phyloP scores from a whole-genome alignment of 2,888 invertebrate genomes.

The Cerastis rubricosa region DNA sequence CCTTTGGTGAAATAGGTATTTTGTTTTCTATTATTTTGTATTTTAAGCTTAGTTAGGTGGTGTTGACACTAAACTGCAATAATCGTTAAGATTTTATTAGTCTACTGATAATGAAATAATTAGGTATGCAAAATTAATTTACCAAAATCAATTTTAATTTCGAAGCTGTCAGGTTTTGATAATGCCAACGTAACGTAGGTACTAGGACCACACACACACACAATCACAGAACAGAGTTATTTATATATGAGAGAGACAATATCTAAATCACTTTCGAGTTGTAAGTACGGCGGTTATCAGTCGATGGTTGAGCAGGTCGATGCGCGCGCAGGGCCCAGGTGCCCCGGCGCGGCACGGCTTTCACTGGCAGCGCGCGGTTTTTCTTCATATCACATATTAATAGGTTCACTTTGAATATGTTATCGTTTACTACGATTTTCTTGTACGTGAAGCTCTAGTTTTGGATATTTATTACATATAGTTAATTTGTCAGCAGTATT shows the following conservation, averaged over 20 bases:
- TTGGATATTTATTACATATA: constrained; percentile 19
- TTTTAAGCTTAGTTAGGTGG: neutral
- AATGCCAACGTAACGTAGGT: neutral
- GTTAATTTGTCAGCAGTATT: constrained; percentile 21
- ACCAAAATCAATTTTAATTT: constrained; percentile 24
- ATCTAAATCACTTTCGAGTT: constrained; percentile 80
- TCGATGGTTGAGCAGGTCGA: constrained; percentile 67
- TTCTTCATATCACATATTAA: constrained; percentile 62
- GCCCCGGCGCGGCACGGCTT: constrained; percentile 54
- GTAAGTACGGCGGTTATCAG: constrained; percentile 74
- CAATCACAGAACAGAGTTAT: constrained; percentile 35
- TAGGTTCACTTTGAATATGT: constrained; percentile 57
- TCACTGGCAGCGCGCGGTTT: constrained; percentile 64
- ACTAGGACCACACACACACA: constrained; percentile 41
- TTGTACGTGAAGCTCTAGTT: constrained; percentile 36
- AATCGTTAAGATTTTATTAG: constrained; percentile 21
- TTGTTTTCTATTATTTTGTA: neutral
- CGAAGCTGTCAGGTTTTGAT: neutral
- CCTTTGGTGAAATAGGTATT: constrained; percentile 14
- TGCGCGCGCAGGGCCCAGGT: constrained; percentile 61
- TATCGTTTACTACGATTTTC: constrained; percentile 43
- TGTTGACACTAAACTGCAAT: constrained; percentile 3
- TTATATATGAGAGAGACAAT: constrained; percentile 66
- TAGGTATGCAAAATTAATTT: constrained; percentile 13
- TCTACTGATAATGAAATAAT: constrained; percentile 28